Conservation (phyloP, 2,888 invertebrate species). For the Synergus umbraculus region DNA sequence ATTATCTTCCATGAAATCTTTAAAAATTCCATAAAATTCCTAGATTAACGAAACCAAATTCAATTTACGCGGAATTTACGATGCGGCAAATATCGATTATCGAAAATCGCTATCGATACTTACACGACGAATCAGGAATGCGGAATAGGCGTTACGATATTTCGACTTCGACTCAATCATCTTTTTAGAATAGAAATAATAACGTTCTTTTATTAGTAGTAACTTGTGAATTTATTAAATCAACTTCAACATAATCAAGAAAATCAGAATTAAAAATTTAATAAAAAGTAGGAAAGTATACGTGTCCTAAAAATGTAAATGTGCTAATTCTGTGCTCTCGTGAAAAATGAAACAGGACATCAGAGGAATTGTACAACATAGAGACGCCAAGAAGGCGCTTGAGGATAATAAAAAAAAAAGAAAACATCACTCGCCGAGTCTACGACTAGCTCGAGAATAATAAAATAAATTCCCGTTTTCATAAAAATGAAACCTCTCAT, state of each 20-base stretch:
- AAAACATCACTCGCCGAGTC: background rate
- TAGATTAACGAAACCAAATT: no score
- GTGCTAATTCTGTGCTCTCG: background rate
- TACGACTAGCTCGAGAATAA: background rate
- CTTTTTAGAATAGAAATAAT: no score
- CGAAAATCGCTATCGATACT: no score
- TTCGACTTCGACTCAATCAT: no score
- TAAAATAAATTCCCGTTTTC: background rate
- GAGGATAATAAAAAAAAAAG: conserved; percentile 5
- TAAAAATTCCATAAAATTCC: no score
- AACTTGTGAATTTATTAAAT: no score
- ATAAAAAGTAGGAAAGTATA: background rate
- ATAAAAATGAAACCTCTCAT: background rate
- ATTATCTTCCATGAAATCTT: no score
- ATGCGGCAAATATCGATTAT: no score
- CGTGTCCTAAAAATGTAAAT: background rate
- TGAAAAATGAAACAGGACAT: background rate
- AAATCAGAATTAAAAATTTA: background rate
- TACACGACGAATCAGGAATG: no score
- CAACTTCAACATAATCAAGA: background rate
- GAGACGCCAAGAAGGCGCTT: background rate
- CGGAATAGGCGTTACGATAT: no score
- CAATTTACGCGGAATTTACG: no score
- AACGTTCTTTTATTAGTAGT: no score
- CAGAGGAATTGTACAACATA: background rate